Evolutionary conservation across 2,113 vertebrate genomes (phyloP).

Genomic region (Bambusicola thoracicus): DNA sequence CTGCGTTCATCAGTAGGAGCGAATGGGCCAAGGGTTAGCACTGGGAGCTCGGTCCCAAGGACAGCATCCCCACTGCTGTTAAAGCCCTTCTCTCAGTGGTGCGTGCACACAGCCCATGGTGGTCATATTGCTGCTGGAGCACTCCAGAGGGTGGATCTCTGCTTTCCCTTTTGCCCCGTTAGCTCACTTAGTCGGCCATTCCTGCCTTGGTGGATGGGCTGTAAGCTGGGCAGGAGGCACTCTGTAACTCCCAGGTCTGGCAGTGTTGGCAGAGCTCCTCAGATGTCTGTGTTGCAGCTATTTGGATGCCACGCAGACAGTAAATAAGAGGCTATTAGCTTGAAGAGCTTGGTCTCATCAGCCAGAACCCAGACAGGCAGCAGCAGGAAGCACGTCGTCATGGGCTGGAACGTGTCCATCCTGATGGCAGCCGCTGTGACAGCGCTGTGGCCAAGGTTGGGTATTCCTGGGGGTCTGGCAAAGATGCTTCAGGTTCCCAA

Average conservation of each 20-base stretch:
- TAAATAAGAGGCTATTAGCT: background rate
- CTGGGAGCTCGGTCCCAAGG: background rate
- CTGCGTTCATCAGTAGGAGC: background rate
- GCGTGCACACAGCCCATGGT: background rate
- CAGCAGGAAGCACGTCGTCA: background rate
- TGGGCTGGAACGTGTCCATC: background rate
- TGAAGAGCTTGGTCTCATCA: background rate
- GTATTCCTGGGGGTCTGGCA: background rate
- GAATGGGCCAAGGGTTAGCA: background rate
- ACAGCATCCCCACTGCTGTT: background rate
- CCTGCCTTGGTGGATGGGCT: background rate
- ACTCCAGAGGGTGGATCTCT: background rate
- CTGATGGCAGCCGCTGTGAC: background rate
- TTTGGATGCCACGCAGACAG: background rate
- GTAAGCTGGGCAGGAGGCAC: background rate
- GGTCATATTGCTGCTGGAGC: background rate
- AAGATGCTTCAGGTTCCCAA: background rate
- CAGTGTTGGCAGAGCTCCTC: background rate
- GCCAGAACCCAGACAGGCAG: background rate
- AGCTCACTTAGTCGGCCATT: background rate
- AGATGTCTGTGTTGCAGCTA: background rate
- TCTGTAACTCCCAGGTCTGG: rapidly evolving
- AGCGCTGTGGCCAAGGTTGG: background rate
- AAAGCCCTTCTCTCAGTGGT: background rate
- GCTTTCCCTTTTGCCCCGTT: background rate